A percentile compares a stretch with the other conserved stretches of the same genome.
phyloP scores from a whole-genome alignment of 2,113 vertebrate genomes.

The Vanacampus margaritifer region DNA sequence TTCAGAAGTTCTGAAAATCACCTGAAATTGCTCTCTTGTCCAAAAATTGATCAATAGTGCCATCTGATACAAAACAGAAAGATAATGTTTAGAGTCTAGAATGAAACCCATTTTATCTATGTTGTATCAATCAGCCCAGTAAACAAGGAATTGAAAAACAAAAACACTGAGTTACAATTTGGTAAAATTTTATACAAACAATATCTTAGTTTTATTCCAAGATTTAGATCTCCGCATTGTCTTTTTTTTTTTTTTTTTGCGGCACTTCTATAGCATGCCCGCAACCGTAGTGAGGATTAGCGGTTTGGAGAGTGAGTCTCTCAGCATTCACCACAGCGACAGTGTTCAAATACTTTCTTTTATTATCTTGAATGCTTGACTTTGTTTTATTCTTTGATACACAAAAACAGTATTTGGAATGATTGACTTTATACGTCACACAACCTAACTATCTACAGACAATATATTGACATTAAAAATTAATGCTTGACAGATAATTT shows the following conservation, averaged over 20 bases:
- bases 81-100: not conserved
- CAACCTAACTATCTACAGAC: not conserved
- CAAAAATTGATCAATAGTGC: not conserved
- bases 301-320: no score
- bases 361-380: no score
- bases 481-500: not conserved
- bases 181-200: not conserved
- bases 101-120: not conserved
- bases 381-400: not conserved
- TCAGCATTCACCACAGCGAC: no score
- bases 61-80: not conserved
- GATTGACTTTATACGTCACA: not conserved
- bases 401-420: not conserved
- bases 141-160: not conserved
- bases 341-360: no score
- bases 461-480: not conserved
- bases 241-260: no score
- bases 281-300: no score
- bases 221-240: no score
- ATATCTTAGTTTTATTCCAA: no score
- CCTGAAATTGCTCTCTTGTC: not conserved
- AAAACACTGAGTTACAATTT: not conserved
- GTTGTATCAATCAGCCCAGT: not conserved
- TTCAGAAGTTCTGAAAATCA: not conserved
- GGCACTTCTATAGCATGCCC: no score